Evolutionary conservation across 1,140 invertebrate species (phyloP).

Genomic region (Meteorus sp.): DNA sequence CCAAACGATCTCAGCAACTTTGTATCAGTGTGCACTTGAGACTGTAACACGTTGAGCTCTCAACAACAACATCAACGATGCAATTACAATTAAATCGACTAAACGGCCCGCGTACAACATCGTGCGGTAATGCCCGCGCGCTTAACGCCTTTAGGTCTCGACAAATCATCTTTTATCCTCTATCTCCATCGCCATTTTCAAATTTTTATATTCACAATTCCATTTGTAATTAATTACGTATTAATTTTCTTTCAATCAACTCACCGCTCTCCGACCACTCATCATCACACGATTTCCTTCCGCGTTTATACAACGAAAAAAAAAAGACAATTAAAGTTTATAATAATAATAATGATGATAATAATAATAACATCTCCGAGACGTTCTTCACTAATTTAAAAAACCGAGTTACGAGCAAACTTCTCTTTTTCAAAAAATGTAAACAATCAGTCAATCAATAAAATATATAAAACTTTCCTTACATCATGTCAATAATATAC

Average conservation of each 20-base stretch:
- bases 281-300: background rate
- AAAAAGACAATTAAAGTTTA: background rate
- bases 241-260: conserved; percentile 14
- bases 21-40: conserved; percentile 2
- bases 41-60: conserved; percentile 18
- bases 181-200: background rate
- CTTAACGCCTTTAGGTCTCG: conserved; percentile 10
- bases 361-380: background rate
- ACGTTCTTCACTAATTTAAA: background rate
- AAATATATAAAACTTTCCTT: no score
- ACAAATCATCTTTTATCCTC: background rate
- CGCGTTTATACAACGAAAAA: background rate
- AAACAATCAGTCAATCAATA: no score
- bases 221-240: no score
- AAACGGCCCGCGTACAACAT: no score
- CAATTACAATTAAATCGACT: conserved; percentile 8
- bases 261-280: conserved; percentile 1
- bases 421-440: no score
- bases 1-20: conserved; percentile 1
- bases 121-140: background rate
- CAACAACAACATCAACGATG: conserved; percentile 20
- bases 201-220: no score
- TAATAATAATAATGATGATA: background rate
- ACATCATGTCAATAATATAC: no score
- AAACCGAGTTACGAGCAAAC: background rate